Evolutionary conservation across 2,888 invertebrate species (phyloP), one percentile per base, ranked within the genome.

Genomic region (Chymomyza amoena): DNA sequence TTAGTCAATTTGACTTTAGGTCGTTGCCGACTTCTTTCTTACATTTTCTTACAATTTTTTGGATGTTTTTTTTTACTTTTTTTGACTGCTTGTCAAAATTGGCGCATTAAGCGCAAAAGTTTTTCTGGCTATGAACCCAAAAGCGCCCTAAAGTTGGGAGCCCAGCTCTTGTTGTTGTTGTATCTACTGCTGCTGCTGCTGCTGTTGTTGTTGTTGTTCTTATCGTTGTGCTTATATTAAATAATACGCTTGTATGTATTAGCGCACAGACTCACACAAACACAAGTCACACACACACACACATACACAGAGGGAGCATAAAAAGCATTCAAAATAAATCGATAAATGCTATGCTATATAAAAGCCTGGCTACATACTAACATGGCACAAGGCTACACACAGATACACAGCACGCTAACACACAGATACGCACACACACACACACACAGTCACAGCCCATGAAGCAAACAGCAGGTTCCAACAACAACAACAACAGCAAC

Each of bases 301-400:
- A 59, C 52, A 60, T 6, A 39, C 36, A 28, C 10, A 65, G 20
- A 16, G 16, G 59, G 57, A 32, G 57, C 65, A 57, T 76, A 75
- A 75, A 71, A 68, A 66, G 76, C 87, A 84, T 86, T 86, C 88
- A 88, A 84, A 88, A 86, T 86, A 88, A 84, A 84, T 88, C 84
- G 86, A 84, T 84, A 84, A 76, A 81, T 81, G 77, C 68, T 81
- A 76, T 72, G 78, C 79, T 78, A 80, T 68, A 79, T 73, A 79
- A 79, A 16, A 18, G 57, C 57, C 16, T 45, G 15, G 54, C 54
- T 20, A 18, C 54, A 54, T 20, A n/a, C 54, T 54, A 18, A 54
- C 54, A 54, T 45, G 39, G 39, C 39, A 45, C 54, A 54, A 77
- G 52, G 73, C 76, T 74, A 73, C 65, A 68, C 68, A 59, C 28